Percentiles rank a stretch among this genome's conserved stretches.
These are phyloP conservation scores for Hystrix cristata DNA, from an alignment of 2,113 vertebrate genomes.

Conservation along the genomic window DNA sequence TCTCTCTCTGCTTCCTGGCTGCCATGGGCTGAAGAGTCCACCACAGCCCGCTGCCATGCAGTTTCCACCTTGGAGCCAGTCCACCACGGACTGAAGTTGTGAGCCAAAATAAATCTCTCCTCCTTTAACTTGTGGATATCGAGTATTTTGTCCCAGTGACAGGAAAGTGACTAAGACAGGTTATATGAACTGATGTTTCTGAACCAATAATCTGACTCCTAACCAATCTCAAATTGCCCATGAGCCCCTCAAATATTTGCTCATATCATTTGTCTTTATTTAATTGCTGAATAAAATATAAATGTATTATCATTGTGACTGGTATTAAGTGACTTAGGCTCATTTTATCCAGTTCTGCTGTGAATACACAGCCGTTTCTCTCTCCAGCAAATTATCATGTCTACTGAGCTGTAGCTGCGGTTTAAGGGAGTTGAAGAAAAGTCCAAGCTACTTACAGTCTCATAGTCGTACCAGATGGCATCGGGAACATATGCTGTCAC, in stretches of 20 bases:
- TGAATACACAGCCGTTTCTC: neutral
- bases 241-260: neutral
- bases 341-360: neutral
- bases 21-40: neutral
- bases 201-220: neutral
- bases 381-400: neutral
- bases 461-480: conserved; percentile 95
- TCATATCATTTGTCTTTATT: neutral
- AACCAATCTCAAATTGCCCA: neutral
- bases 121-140: neutral
- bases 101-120: neutral
- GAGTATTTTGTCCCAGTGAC: neutral
- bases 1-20: neutral
- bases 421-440: neutral
- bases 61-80: neutral
- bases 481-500: conserved; percentile 93
- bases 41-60: neutral
- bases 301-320: neutral
- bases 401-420: neutral
- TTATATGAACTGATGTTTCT: neutral
- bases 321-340: neutral
- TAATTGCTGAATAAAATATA: neutral
- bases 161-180: neutral
- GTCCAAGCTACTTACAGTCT: conserved; percentile 91
- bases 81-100: neutral